Evolutionary conservation across 2,797 vertebrate genomes (phyloP).

Genomic region (Gouania willdenowi): DNA sequence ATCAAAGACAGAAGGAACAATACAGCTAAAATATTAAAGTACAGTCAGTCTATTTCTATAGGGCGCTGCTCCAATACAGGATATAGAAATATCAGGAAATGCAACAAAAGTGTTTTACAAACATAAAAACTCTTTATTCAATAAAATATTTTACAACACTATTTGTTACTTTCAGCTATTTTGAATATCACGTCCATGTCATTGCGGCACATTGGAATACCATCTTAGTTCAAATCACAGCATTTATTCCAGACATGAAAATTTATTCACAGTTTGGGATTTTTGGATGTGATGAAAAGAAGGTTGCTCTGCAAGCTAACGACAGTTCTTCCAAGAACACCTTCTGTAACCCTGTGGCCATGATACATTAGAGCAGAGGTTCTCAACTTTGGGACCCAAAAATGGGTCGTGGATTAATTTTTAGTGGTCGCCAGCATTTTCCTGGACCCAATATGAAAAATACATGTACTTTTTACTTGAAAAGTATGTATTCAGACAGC

Average conservation of each 20-base stretch:
- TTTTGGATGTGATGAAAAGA: constrained; percentile 38
- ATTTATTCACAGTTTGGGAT: constrained; percentile 59
- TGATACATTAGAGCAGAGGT: constrained; percentile 27
- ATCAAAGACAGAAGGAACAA: neutral
- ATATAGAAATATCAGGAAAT: constrained; percentile 26
- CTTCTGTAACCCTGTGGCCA: constrained; percentile 61
- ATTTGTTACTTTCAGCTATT: constrained; percentile 16
- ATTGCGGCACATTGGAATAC: constrained; percentile 45
- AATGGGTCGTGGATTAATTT: no score
- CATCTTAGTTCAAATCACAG: constrained; percentile 44
- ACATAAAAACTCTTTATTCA: constrained; percentile 72
- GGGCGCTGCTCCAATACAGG: no score
- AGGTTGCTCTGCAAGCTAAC: constrained; percentile 28
- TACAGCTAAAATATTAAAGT: no score
- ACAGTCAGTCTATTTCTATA: no score
- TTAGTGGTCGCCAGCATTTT: no score
- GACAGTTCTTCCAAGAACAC: constrained; percentile 26
- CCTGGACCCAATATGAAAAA: no score
- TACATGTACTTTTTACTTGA: no score
- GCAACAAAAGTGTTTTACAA: constrained; percentile 53
- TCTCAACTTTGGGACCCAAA: no score
- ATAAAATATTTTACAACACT: constrained; percentile 21
- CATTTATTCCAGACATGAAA: constrained; percentile 42
- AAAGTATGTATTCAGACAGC: no score
- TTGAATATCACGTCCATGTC: constrained; percentile 44